Base-by-base conservation (phyloP, 2,888 invertebrate genomes). In the Philonicus albiceps region DNA sequence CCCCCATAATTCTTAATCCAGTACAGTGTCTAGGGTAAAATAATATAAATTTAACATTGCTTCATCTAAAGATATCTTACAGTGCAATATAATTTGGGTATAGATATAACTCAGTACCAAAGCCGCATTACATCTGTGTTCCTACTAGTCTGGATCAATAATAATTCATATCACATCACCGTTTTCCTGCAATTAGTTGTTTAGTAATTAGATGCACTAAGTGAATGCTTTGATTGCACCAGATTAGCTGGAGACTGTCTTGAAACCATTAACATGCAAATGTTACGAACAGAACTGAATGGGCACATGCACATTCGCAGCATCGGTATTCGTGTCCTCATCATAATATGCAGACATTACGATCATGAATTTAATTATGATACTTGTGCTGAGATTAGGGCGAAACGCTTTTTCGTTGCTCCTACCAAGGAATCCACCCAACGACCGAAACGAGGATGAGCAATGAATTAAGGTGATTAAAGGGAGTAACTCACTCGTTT, bases 81-180 rank as follows among this genome's bases (percentile, higher is more conserved):
- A 11, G 3, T 49, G 2, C n/a, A n/a, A 49, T 7, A n/a, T 49
- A 49, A 16, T n/a, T 22, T 22, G 11, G 8, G 64, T 22, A 8
- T n/a, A 64, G 22, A 64, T 64, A 2, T 27, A 22, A 27, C 27
- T 1, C 34, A 34, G 19, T 31, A 76, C 22, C 40, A 27, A 22
- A 76, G 22, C 43, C n/a, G 8, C 43, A 76, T 76, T 74, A 31
- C 34, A 74, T 43, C 22, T 76, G 22, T 43, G 27, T 76, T 43
- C 76, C 19, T 43, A 13, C 31, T 76, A n/a, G 1, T 30, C 80
- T n/a, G 81, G 31, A 81, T 81, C 81, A 64, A 81, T 81, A 81
- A 81, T 81, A 81, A 81, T 81, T 81, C 81, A 81, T 81, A 81
- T 81, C 81, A 81, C 81, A 81, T 81, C 81, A 55, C 64, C 81